Base-by-base conservation (phyloP, 2,888 invertebrate genomes). In the Folsomia candida region DNA sequence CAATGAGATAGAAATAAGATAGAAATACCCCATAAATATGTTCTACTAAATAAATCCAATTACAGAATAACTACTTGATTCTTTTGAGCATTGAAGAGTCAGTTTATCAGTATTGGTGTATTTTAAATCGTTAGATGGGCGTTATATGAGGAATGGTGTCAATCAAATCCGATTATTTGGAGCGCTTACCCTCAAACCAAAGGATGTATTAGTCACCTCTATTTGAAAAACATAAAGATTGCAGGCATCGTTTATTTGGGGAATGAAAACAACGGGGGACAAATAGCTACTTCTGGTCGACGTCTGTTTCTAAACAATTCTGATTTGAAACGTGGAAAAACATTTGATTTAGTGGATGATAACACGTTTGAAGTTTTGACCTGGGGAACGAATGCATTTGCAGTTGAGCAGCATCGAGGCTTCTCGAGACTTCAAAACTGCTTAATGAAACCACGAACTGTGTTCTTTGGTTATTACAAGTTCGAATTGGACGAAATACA, bases 71-170 rank as follows among this genome's bases (percentile, higher is more conserved):
- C n/a, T n/a, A n/a, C n/a, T 9, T 47, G 9, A 18, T 57, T 51
- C 59, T 58, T 27, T 68, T 25, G 25, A 68, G 51, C 28, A 63
- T 9, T 71, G 20, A n/a, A 51, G 51, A 3, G 20, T 57, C 14
- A 62, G 25, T 59, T 64, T 37, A 26, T 6, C 18, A 18, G n/a
- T 51, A 18, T 57, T 25, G 11, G 18, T 54, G 6, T 47, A 29
- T 20, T 28, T 47, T 51, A 14, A 26, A 54, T 58, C 20, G 22
- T 27, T 59, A 77, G 76, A 25, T 77, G 77, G 77, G 77, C 75
- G 9, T 57, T 77, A 4, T 77, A 77, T 51, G 51, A 63, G 54
- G 73, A 73, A 11, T 77, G 75, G 68, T 77, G 77, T 57, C 67
- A 74, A 47, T 61, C 59, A 1, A 54, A 60, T 54, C 77, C 77